Evolutionary conservation across 2,113 vertebrate species (phyloP), one percentile per base, ranked within the genome.

Genomic region (Cathartes aura): DNA sequence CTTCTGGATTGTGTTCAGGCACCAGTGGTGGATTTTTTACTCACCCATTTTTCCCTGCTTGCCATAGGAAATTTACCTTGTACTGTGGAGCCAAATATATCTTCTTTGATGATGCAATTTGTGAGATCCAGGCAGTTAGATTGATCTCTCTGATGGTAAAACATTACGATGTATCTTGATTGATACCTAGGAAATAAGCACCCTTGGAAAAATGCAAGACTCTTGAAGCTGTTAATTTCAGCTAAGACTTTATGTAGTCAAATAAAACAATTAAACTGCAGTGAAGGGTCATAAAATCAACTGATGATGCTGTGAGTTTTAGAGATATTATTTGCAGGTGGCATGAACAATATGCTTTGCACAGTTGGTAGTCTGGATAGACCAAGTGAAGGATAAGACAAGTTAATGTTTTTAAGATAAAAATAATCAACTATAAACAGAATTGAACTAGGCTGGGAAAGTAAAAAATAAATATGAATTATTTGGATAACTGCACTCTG

Each of bases 201-300:
- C 42, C 38, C 32, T 53, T 55, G 55, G 45, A 43, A 94, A 91
- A 94, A 88, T 45, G 5, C 12, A 63, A 56, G 26, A 29, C 11
- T 50, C 15, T 43, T 53, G 18, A 88, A 86, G 50, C 7, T 92
- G 38, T 71, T 84, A 67, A 92, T 94, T 86, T 92, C 59, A 90
- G n/a, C 43, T 58, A 67, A 87, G 80, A 11, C 3, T 94, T 96
- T 93, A 58, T 81, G 21, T 67, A 81, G 63, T 67, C 85, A 93
- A 95, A 92, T 94, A 93, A 92, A 92, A 36, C 75, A 93, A 93
- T 83, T 88, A 96, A 95, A 75, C 47, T 90, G 58, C 72, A 74
- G 47, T 74, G 38, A 90, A 72, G 24, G 32, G 20, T 81, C 53
- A 68, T 93, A 92, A 94, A 95, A 71, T 90, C 75, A 93, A 71